Base-by-base conservation (phyloP, 2,888 invertebrate genomes). In the Pycnomerus fuliginosus region DNA sequence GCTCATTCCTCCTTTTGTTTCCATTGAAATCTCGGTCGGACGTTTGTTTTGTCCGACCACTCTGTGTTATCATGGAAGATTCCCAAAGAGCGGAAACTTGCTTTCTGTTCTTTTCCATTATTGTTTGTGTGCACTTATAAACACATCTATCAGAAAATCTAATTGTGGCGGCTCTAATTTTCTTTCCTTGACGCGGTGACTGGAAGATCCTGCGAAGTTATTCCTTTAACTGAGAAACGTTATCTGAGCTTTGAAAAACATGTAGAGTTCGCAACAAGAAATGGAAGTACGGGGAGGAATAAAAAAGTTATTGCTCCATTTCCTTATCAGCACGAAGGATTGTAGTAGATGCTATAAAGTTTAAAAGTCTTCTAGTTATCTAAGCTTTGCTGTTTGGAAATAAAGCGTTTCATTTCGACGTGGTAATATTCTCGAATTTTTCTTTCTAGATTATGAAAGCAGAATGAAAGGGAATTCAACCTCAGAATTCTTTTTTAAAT, bases 1-100 rank as follows among this genome's bases (percentile, higher is more conserved):
- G 47, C 46, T 41, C 48, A 48, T 37, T 47, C 44, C n/a, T n/a
- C n/a, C 47, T 46, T 47, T 50, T 50, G 47, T 47, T 46, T 50
- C 47, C 44, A 44, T 39, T 38, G 38, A 46, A 29, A 35, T 39
- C 29, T 35, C 37, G 39, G 32, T 35, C 36, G 44, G 35, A 25
- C 33, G 34, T 34, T 44, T 44, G 40, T 44, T 48, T 48, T 32
- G 36, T 32, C 17, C 24, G 36, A 34, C 43, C 47, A 47, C 43
- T 48, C 27, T 35, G 29, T 45, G 29, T 36, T 44, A 44, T 44
- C 24, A 39, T 31, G 45, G 40, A 44, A 42, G 36, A 17, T 40
- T 36, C 28, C 39, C 23, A 40, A 36, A 23, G 28, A 33, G 14
- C 36, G 44, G 37, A 48, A 45, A 38, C 34, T 41, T 27, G 43